Evolutionary conservation across 2,113 vertebrate genomes (phyloP), one percentile per base, ranked within the genome.

Genomic region (Dicrurus megarhynchus): DNA sequence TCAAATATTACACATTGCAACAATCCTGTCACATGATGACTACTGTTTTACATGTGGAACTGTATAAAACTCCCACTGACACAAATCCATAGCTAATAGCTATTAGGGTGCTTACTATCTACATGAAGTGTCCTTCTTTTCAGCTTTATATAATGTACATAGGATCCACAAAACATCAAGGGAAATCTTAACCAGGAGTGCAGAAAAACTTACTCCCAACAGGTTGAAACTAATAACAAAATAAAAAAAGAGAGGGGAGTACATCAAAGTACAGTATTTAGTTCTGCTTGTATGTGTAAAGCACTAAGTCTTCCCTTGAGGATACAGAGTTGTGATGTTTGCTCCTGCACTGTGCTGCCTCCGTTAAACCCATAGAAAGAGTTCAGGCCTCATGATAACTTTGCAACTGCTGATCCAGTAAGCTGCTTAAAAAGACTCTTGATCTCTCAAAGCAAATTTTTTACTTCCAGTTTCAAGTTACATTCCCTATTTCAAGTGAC

Each of bases 191-290:
- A 71, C 4, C 63, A 67, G 71, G 42, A 8, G 47, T 42, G 35
- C 75, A 80, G 80, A 92, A 95, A 95, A 94, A 76, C 65, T 59
- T 84, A 77, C 39, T 74, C 69, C 87, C 84, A 37, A 89, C 83
- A 96, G 77, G 95, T 84, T 89, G 77, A 78, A 94, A 91, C 68
- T 68, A 92, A 24, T 57, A 93, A 93, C 82, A 80, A 79, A 70
- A 89, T 44, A 94, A 70, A 83, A 85, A 87, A 52, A 73, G 55
- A 65, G 63, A 88, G 46, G 71, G 5, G 47, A 94, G 60, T 65
- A 97, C 96, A 96, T 97, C 96, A 97, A 97, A 97, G 97, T 88
- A 47, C 39, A 93, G 83, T 77, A 95, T 95, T 97, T 97, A 97
- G 96, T 97, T 97, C 96, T 97, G 97, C 94, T 95, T 90, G 90